These are phyloP conservation scores for Drosophila murphyi DNA, from an alignment of 1,140 invertebrate species.

Conservation along the genomic window DNA sequence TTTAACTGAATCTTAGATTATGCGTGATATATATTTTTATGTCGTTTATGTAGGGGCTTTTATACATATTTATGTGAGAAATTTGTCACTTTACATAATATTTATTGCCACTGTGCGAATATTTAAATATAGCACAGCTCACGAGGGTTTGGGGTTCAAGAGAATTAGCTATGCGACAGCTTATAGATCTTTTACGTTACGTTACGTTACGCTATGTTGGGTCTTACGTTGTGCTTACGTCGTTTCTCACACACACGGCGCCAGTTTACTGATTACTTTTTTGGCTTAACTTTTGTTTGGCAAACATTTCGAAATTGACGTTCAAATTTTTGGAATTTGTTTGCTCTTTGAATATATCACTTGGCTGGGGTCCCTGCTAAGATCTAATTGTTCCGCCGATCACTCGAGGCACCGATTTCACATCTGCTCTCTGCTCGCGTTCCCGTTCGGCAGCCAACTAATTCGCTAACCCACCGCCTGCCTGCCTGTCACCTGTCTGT, in stretches of 20 bases:
- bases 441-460: conserved; percentile 64
- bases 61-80: neutral
- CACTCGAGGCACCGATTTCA: conserved; percentile 49
- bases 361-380: conserved; percentile 18
- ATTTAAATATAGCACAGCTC: conserved; percentile 31
- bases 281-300: conserved; percentile 9
- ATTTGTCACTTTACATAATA: conserved; percentile 15
- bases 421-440: conserved; percentile 47
- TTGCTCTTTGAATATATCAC: conserved; percentile 19
- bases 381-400: conserved; percentile 5
- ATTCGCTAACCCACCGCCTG: conserved; percentile 51
- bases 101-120: conserved; percentile 11
- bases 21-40: neutral
- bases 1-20: conserved; percentile 1
- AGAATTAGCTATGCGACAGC: neutral
- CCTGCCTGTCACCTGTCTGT: conserved; percentile 53
- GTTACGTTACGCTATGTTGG: conserved; percentile 54
- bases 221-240: conserved; percentile 32
- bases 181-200: conserved; percentile 17
- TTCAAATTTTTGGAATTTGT: conserved; percentile 9
- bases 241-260: conserved; percentile 11
- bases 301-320: conserved; percentile 31
- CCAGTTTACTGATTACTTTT: conserved; percentile 17
- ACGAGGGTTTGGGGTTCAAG: neutral
- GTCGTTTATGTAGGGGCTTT: too few species aligned